Conservation (phyloP, 2,113 vertebrate species). For the Callaeas wilsoni region DNA sequence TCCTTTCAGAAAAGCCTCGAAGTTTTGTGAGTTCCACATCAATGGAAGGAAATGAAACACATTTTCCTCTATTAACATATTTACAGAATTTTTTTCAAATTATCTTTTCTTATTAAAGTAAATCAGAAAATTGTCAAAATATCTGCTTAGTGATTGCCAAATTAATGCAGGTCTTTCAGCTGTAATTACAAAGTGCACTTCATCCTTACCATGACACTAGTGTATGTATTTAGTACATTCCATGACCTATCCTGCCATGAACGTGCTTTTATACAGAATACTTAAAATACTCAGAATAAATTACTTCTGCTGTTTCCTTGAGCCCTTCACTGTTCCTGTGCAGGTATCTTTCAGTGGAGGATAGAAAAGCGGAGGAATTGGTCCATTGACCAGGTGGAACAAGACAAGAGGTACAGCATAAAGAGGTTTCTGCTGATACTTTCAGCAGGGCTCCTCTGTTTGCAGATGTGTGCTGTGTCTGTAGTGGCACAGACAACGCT, state of each 20-base stretch:
- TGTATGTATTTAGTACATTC: neutral
- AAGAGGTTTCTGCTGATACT: neutral
- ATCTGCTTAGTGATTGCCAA: neutral
- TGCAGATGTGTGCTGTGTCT: neutral
- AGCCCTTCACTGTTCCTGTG: neutral
- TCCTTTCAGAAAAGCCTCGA: neutral
- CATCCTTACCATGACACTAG: neutral
- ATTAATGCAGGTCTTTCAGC: neutral
- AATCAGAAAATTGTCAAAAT: neutral
- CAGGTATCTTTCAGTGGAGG: neutral
- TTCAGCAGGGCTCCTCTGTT: rapidly evolving
- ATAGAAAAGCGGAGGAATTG: neutral
- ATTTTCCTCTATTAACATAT: neutral
- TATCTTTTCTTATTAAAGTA: neutral
- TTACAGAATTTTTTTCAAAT: neutral
- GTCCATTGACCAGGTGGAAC: neutral
- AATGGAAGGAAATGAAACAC: neutral
- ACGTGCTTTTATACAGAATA: neutral
- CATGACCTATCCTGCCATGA: neutral
- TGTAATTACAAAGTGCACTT: neutral
- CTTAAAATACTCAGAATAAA: neutral
- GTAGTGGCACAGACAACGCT: rapidly evolving
- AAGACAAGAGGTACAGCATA: neutral
- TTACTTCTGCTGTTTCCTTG: neutral
- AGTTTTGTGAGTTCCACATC: neutral